Percentiles rank a stretch among this genome's conserved stretches.
Conservation (phyloP, 2,797 vertebrate species). For the Chaunax sp. region DNA sequence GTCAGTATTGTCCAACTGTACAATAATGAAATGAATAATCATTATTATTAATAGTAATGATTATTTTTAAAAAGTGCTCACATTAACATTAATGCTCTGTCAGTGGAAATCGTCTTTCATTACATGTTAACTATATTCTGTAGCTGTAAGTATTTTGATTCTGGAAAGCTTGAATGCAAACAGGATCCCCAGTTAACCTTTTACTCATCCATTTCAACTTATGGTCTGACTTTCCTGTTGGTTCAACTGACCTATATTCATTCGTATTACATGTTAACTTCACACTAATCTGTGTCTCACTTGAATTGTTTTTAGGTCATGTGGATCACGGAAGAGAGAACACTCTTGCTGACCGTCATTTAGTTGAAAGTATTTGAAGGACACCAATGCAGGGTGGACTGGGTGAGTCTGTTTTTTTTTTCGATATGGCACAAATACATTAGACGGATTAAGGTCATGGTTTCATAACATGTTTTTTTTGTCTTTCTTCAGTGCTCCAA, state of each 20-base stretch:
- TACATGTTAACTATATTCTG: not conserved
- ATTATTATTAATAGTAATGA: too few species aligned
- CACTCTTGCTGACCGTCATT: conserved; percentile 52
- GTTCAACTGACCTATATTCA: conserved; percentile 61
- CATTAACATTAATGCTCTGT: too few species aligned
- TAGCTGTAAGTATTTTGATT: too few species aligned
- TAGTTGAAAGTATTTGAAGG: conserved; percentile 29
- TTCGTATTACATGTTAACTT: conserved; percentile 39
- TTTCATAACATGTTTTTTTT: conserved; percentile 53
- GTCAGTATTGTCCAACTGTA: too few species aligned
- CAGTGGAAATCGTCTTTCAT: too few species aligned
- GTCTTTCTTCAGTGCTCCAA: not conserved
- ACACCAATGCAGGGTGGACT: not conserved
- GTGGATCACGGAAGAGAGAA: conserved; percentile 42
- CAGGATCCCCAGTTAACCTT: not conserved
- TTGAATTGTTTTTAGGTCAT: conserved; percentile 53
- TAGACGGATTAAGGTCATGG: conserved; percentile 54
- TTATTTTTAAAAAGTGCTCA: too few species aligned
- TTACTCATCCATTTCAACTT: conserved; percentile 10
- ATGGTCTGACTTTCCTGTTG: conserved; percentile 36
- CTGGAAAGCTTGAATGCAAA: too few species aligned
- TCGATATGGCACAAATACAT: conserved; percentile 43
- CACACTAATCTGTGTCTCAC: conserved; percentile 43
- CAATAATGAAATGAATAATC: too few species aligned
- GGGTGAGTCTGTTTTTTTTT: conserved; percentile 30